A percentile compares a stretch with the other conserved stretches of the same genome.
Conservation (phyloP, 2,888 invertebrate species). For the Sceliomorpha sp. region DNA sequence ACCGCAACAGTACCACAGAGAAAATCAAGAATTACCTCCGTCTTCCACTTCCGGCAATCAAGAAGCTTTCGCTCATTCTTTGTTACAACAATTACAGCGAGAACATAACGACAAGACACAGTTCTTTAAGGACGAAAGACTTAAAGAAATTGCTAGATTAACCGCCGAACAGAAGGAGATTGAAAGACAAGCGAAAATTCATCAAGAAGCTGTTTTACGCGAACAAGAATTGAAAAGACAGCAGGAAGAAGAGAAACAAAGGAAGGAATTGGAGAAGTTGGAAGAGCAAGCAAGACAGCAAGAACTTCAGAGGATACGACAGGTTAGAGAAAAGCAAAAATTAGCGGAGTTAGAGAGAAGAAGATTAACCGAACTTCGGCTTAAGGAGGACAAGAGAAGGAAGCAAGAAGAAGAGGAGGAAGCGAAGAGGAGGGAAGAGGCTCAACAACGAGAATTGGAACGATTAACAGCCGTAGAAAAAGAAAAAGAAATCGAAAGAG, state of each 20-base stretch:
- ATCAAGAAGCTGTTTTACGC: constrained; percentile 62
- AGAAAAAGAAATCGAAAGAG: constrained; percentile 65
- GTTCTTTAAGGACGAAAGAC: constrained; percentile 69
- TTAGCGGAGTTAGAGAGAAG: constrained; percentile 67
- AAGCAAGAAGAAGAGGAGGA: constrained; percentile 59
- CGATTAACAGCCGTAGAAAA: constrained; percentile 61
- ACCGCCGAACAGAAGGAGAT: constrained; percentile 71
- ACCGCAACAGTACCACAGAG: constrained; percentile 58
- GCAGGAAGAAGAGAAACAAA: constrained; percentile 70
- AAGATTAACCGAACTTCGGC: constrained; percentile 62
- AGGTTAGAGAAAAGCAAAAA: constrained; percentile 69
- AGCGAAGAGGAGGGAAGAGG: constrained; percentile 10
- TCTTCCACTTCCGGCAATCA: constrained; percentile 48
- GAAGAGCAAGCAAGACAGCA: constrained; percentile 70
- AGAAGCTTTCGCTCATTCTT: constrained; percentile 67
- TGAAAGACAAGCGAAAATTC: constrained; percentile 67
- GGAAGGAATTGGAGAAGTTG: constrained; percentile 69
- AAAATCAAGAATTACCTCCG: constrained; percentile 35
- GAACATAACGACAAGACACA: constrained; percentile 71
- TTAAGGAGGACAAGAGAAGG: constrained; percentile 63
- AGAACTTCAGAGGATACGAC: constrained; percentile 71
- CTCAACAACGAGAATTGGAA: constrained; percentile 62
- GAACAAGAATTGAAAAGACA: constrained; percentile 70
- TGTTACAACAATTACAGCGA: constrained; percentile 71
- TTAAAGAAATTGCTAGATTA: constrained; percentile 70